A percentile compares a stretch with the other conserved stretches of the same genome.
Conservation (phyloP, 2,113 vertebrate species). For the Sarotherodon lohbergeri region DNA sequence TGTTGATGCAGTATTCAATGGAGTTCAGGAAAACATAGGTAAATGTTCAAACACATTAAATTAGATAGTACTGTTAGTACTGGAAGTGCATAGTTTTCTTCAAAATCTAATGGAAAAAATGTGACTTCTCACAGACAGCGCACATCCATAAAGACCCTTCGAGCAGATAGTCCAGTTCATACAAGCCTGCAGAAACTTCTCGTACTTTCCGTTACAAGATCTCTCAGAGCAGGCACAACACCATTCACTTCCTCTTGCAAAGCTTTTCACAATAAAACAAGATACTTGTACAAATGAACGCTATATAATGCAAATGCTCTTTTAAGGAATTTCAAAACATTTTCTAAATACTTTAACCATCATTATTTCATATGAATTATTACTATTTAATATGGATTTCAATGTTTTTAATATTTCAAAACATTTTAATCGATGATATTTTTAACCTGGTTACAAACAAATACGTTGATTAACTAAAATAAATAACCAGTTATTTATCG, state of each 20-base stretch:
- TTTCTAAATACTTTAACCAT: neutral
- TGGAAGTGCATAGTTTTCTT: neutral
- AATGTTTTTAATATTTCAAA: neutral
- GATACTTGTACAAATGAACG: neutral
- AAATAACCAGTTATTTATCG: neutral
- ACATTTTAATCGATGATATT: neutral
- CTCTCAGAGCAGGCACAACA: neutral
- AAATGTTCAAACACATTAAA: neutral
- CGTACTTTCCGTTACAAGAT: neutral
- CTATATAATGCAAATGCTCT: neutral
- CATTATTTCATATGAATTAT: neutral
- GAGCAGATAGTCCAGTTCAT: neutral
- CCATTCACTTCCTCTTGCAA: neutral
- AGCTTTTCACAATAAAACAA: neutral
- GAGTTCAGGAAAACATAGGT: neutral
- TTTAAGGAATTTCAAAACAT: neutral
- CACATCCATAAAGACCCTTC: neutral
- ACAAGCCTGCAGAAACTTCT: neutral
- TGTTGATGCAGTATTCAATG: neutral
- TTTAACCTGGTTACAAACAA: neutral
- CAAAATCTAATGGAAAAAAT: neutral
- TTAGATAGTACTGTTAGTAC: neutral
- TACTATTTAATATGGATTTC: neutral
- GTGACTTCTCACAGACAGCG: neutral
- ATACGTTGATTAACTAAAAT: neutral